A percentile compares a stretch with the other conserved stretches of the same genome.
Conservation (phyloP, 1,140 invertebrate genomes). For the Anoplolepis gracilipes region DNA sequence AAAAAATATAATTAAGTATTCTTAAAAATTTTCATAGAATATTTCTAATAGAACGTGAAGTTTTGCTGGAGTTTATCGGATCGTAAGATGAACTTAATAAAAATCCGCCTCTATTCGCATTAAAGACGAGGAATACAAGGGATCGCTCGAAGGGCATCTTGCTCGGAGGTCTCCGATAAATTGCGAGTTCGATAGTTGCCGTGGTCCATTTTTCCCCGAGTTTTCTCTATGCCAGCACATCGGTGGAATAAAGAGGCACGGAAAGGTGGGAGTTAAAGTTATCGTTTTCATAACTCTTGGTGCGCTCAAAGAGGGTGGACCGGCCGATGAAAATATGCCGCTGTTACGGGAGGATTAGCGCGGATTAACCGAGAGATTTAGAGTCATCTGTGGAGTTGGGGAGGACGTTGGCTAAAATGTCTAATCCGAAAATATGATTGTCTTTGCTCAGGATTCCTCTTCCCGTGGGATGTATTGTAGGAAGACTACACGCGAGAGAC, state of each 20-base stretch:
- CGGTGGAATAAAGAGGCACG: neutral
- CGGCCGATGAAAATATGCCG: slow-evolving; percentile 80
- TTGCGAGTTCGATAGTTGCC: slow-evolving; percentile 76
- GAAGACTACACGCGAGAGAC: neutral
- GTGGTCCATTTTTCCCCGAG: slow-evolving; percentile 8
- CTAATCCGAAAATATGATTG: slow-evolving; percentile 79
- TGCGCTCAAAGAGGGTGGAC: slow-evolving; percentile 71
- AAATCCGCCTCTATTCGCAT: slow-evolving; percentile 73
- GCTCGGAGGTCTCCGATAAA: slow-evolving; percentile 72
- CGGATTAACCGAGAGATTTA: slow-evolving; percentile 82
- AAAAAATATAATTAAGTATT: neutral
- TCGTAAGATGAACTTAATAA: slow-evolving; percentile 40
- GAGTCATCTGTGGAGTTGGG: slow-evolving; percentile 71
- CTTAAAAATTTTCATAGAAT: neutral
- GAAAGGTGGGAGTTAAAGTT: slow-evolving; percentile 71
- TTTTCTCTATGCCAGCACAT: slow-evolving; percentile 24
- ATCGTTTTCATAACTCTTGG: slow-evolving; percentile 81
- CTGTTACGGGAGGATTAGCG: slow-evolving; percentile 82
- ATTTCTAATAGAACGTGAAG: neutral
- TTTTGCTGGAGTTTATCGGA: slow-evolving; percentile 3
- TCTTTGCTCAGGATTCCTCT: slow-evolving; percentile 53
- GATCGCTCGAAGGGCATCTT: slow-evolving; percentile 28
- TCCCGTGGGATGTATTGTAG: neutral
- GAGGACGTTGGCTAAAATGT: slow-evolving; percentile 75
- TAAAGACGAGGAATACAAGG: slow-evolving; percentile 62